These are phyloP conservation scores for Cepaea nemoralis DNA, from an alignment of 1,140 invertebrate genomes.

Conservation along the genomic window DNA sequence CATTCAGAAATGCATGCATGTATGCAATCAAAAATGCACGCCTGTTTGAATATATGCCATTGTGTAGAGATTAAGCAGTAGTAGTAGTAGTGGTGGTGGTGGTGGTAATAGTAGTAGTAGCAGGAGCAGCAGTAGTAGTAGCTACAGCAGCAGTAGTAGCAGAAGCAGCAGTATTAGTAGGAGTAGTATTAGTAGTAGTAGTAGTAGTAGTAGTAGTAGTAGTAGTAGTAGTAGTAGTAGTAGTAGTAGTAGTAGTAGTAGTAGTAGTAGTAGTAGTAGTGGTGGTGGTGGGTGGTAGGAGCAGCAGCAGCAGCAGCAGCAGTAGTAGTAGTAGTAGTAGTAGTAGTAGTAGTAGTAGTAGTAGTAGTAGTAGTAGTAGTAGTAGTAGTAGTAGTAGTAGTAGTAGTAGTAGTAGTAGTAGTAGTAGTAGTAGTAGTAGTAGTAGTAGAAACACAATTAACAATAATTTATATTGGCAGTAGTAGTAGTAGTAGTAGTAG, in stretches of 20 bases:
- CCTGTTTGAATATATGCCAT: too few species aligned
- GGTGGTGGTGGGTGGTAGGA: too few species aligned
- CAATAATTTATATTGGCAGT: too few species aligned
- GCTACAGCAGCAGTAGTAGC: constrained; percentile 2
- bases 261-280: neutral
- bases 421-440: constrained; percentile 26
- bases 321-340: constrained; percentile 21
- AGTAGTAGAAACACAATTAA: constrained; percentile 15
- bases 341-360: constrained; percentile 25
- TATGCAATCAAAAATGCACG: too few species aligned
- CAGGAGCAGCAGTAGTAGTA: constrained; percentile 3
- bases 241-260: constrained; percentile 21
- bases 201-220: constrained; percentile 26
- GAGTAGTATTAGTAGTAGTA: too few species aligned
- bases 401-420: constrained; percentile 26
- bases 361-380: constrained; percentile 24
- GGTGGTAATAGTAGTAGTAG: neutral
- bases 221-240: constrained; percentile 22
- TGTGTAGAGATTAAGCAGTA: too few species aligned
- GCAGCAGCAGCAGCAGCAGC: neutral
- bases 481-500: too few species aligned
- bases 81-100: neutral
- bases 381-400: constrained; percentile 19
- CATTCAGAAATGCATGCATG: too few species aligned
- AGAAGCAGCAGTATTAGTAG: too few species aligned